Base-by-base conservation (phyloP, 2,797 vertebrate species). In the Gymnopithys bicolor region DNA sequence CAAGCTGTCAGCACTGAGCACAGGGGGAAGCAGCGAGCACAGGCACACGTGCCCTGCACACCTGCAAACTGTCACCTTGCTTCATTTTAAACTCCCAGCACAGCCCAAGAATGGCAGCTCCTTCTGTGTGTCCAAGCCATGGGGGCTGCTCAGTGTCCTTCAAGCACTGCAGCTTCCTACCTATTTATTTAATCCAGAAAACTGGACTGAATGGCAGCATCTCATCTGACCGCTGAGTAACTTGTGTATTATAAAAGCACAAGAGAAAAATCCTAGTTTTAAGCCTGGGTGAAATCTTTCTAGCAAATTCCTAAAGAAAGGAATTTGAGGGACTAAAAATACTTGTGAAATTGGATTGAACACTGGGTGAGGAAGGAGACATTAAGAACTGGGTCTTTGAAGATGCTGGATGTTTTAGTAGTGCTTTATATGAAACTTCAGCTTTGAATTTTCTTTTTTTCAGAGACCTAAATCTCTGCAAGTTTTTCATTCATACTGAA, bases 51-150 rank as follows among this genome's bases (percentile, higher is more conserved):
- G 22, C 48, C 51, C 80, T 51, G 64, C 16, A 7, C 2, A 21
- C 51, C 51, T 69, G 76, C 46, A 56, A 66, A 32, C 58, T 43
- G 14, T 84, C 69, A 33, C 49, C 23, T 64, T 19, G 2, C 53
- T 17, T 11, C 4, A 0, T 33, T 73, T 56, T 6, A 9, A 71
- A 13, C 48, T 33, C 30, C 35, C 59, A 53, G 62, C 23, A 2
- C 41, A 30, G 66, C 63, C 53, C 53, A 6, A 55, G 80, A 19
- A 41, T 0, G 3, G 52, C 16, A 63, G 49, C 41, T 77, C 62
- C 55, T 49, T 32, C 52, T 58, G 53, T 13, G 41, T 2, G 1
- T 6, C 60, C 0, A 0, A 62, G 33, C 24, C 37, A 22, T 0
- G 1, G 66, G 46, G 10, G 59, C 35, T 79, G 76, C 73, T 87